phyloP scores from a whole-genome alignment of 37 sponge, comb jelly and placozoan species.

The Cladorhizidae sp. region DNA sequence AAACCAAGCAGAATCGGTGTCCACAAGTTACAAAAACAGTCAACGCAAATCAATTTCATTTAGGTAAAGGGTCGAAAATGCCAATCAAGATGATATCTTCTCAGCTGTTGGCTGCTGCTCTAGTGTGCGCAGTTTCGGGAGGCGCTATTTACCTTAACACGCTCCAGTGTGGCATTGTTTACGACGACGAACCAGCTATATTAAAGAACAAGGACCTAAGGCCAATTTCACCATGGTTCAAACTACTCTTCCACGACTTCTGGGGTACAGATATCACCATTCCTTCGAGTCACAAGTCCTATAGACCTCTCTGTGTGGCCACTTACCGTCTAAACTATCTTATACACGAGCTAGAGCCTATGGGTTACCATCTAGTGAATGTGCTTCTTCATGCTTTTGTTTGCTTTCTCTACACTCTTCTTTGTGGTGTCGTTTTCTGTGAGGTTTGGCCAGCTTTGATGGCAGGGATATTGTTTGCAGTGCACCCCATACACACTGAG shows the following conservation, averaged over 20 bases:
- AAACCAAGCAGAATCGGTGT: too few relatives aligned
- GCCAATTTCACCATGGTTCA: constrained; percentile 60
- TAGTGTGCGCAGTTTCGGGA: constrained; percentile 41
- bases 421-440: constrained; percentile 42
- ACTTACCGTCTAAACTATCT: constrained; percentile 84
- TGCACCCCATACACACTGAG: constrained; percentile 54
- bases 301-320: constrained; percentile 83
- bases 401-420: constrained; percentile 48
- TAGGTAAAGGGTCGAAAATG: too few relatives aligned
- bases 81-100: too few relatives aligned
- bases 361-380: constrained; percentile 89
- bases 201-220: constrained; percentile 73
- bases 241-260: constrained; percentile 80
- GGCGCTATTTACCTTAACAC: constrained; percentile 61
- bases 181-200: constrained; percentile 88
- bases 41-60: too few relatives aligned
- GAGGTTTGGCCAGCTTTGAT: constrained; percentile 35
- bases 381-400: constrained; percentile 73
- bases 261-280: constrained; percentile 85
- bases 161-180: constrained; percentile 71
- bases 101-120: not conserved
- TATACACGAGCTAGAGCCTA: constrained; percentile 65
- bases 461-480: constrained; percentile 63
- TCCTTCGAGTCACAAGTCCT: constrained; percentile 89
- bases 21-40: too few relatives aligned